Conservation (phyloP, 2,113 vertebrate genomes). For the Boleophthalmus pectinirostris region DNA sequence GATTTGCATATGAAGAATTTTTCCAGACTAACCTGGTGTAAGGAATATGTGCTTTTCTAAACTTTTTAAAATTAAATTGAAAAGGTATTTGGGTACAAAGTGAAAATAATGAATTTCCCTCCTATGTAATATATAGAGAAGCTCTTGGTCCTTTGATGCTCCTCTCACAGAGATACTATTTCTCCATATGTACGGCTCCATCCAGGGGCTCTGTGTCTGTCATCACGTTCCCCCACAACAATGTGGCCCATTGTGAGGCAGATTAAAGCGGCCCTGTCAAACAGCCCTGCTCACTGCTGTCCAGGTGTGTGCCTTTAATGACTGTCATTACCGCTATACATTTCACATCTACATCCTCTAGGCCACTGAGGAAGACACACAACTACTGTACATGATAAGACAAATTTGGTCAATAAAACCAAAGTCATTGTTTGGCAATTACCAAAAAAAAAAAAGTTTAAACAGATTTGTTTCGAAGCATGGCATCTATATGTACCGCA, state of each 20-base stretch:
- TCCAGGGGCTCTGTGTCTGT: slow-evolving; percentile 35
- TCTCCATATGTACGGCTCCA: slow-evolving; percentile 52
- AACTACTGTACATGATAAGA: not conserved
- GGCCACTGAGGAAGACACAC: slow-evolving; percentile 31
- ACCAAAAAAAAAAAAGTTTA: not conserved
- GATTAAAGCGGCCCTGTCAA: slow-evolving; percentile 44
- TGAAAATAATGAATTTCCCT: slow-evolving; percentile 24
- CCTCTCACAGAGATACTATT: slow-evolving; percentile 67
- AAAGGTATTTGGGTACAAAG: slow-evolving; percentile 2
- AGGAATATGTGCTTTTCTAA: no score
- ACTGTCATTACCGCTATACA: slow-evolving; percentile 56
- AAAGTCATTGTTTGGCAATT: not conserved
- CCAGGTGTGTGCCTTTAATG: slow-evolving; percentile 67
- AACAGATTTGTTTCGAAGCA: no score
- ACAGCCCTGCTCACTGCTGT: slow-evolving; percentile 26
- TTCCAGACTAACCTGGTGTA: no score
- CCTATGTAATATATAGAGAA: not conserved
- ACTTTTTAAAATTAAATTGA: not conserved
- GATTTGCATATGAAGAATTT: no score
- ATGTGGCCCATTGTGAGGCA: slow-evolving; percentile 60
- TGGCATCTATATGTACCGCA: no score
- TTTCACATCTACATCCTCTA: slow-evolving; percentile 53
- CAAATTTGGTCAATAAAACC: not conserved
- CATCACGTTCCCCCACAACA: slow-evolving; percentile 62
- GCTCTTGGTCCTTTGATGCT: slow-evolving; percentile 43